These are phyloP conservation scores for Horisme vitalbata DNA, from an alignment of 2,888 invertebrate species.

Conservation along the genomic window DNA sequence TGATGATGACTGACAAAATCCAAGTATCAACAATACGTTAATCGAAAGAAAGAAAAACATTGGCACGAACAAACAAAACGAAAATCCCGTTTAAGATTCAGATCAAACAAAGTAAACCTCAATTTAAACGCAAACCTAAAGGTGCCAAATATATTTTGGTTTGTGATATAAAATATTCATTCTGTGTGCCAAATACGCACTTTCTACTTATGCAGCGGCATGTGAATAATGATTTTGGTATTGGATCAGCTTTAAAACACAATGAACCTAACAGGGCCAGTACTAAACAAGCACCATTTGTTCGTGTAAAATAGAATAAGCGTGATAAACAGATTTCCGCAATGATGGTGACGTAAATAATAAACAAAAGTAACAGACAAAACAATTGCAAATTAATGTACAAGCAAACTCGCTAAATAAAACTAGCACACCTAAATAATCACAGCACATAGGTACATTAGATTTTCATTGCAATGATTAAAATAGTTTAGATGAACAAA, in stretches of 20 bases:
- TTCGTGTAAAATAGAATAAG: not conserved
- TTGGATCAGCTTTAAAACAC: slow-evolving; percentile 4
- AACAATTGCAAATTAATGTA: no score
- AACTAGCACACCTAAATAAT: not conserved
- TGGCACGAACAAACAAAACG: not conserved
- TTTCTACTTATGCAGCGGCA: slow-evolving; percentile 20
- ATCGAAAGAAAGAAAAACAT: slow-evolving; percentile 1
- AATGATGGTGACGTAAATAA: no score
- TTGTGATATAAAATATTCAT: slow-evolving; percentile 23
- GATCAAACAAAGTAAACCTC: slow-evolving; percentile 21
- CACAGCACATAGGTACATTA: no score
- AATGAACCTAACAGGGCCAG: slow-evolving; percentile 5
- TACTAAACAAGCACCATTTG: not conserved
- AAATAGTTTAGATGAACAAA: no score
- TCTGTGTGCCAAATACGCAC: slow-evolving; percentile 36
- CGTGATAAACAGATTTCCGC: no score
- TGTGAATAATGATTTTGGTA: slow-evolving; percentile 18
- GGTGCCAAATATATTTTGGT: slow-evolving; percentile 32
- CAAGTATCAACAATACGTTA: not conserved
- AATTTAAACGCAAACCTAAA: slow-evolving; percentile 17
- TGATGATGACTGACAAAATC: no score
- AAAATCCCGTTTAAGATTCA: slow-evolving; percentile 7
- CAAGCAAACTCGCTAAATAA: no score
- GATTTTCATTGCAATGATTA: no score
- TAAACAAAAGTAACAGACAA: no score